These are phyloP conservation scores for Drosophila tripunctata DNA, from an alignment of 2,888 invertebrate species.

Conservation along the genomic window DNA sequence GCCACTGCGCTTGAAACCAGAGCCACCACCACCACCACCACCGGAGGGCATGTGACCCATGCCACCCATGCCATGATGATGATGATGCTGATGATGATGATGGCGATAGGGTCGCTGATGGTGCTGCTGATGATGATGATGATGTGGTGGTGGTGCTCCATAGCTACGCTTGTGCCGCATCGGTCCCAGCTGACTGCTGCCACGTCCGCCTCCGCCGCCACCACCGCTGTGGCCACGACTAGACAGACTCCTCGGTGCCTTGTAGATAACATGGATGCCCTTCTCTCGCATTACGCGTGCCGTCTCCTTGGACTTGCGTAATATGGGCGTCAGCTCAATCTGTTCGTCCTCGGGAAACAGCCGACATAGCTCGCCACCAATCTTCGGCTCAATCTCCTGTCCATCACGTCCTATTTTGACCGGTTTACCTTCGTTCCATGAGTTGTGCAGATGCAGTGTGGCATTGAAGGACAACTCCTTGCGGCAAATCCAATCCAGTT, in stretches of 20 bases:
- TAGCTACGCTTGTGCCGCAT: slow-evolving; percentile 80
- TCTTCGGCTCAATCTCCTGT: slow-evolving; percentile 98
- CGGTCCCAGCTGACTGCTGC: slow-evolving; percentile 75
- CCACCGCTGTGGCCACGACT: slow-evolving; percentile 81
- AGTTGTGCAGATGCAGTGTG: slow-evolving; percentile 96
- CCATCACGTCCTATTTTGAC: slow-evolving; percentile 99
- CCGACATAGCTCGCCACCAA: slow-evolving; percentile 95
- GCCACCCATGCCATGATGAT: slow-evolving; percentile 82
- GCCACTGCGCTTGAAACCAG: slow-evolving; percentile 74
- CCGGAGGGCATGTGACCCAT: slow-evolving; percentile 66
- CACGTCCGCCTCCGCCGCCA: slow-evolving; percentile 81
- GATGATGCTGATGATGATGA: slow-evolving; percentile 81
- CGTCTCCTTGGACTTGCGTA: slow-evolving; percentile 93
- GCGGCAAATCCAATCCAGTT: slow-evolving; percentile 98
- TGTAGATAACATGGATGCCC: slow-evolving; percentile 83
- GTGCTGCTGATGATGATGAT: slow-evolving; percentile 84
- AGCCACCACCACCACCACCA: too few relatives aligned
- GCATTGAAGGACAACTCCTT: slow-evolving; percentile 96
- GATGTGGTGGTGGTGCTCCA: slow-evolving; percentile 74
- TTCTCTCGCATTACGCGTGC: slow-evolving; percentile 87
- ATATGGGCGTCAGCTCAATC: slow-evolving; percentile 94
- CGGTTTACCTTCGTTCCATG: slow-evolving; percentile 99
- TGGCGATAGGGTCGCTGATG: slow-evolving; percentile 86
- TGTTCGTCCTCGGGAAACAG: slow-evolving; percentile 96
- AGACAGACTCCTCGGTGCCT: slow-evolving; percentile 85